Percentiles rank a stretch among this genome's conserved stretches.
phyloP scores from a whole-genome alignment of 1,140 invertebrate species.

The Polypedilum vanderplanki region DNA sequence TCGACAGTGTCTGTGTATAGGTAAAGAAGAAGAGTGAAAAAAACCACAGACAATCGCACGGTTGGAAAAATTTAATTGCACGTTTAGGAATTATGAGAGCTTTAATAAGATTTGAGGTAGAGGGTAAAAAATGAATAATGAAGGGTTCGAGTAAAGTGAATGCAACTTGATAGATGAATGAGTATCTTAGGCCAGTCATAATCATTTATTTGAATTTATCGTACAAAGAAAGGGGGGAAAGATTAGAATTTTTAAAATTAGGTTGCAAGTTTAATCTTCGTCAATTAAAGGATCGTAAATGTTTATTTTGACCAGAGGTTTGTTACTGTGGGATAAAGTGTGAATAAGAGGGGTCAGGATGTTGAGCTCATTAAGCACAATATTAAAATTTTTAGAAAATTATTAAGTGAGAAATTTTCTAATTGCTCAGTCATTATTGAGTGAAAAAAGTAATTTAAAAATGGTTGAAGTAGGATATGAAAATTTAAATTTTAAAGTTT shows the following conservation, averaged over 20 bases:
- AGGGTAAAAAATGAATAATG: background rate
- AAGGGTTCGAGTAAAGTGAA: background rate
- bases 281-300: too few species aligned
- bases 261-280: too few species aligned
- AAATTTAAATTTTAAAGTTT: too few species aligned
- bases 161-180: slow-evolving; percentile 5
- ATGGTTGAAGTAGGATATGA: too few species aligned
- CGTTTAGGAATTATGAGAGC: slow-evolving; percentile 17
- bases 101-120: background rate
- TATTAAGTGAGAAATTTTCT: too few species aligned
- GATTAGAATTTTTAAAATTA: background rate
- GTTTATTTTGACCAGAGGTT: too few species aligned
- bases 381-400: too few species aligned
- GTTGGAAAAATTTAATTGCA: slow-evolving; percentile 8
- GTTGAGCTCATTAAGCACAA: too few species aligned
- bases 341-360: too few species aligned
- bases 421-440: too few species aligned
- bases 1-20: background rate
- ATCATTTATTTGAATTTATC: background rate
- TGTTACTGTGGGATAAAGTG: too few species aligned
- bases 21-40: background rate
- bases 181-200: background rate
- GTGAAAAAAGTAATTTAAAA: too few species aligned
- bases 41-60: slow-evolving; percentile 9
- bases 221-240: background rate